Evolutionary conservation across 1,140 invertebrate species (phyloP).

Genomic region (Drosophila baimaii): DNA sequence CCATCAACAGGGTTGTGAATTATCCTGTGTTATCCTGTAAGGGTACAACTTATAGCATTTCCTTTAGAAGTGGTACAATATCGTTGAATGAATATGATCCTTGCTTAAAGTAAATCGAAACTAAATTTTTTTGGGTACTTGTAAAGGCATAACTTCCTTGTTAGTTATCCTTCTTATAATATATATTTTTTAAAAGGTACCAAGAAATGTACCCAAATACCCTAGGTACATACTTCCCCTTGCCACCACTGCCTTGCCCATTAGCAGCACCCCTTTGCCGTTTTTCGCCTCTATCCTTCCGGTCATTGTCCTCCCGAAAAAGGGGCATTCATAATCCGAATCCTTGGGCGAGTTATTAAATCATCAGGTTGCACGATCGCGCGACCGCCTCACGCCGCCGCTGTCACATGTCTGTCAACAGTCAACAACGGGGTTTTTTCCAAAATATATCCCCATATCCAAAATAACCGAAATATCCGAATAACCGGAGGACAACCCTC

Average conservation of each 20-base stretch:
- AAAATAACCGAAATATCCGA: constrained; percentile 9
- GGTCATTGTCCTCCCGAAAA: constrained; percentile 31
- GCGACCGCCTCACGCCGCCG: constrained; percentile 9
- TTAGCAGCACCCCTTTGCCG: constrained; percentile 4
- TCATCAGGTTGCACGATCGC: constrained; percentile 78
- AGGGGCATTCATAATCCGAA: constrained; percentile 52
- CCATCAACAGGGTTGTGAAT: constrained; percentile 1
- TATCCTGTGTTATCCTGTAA: constrained; percentile 15
- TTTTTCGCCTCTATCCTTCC: constrained; percentile 18
- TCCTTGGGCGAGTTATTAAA: constrained; percentile 67
- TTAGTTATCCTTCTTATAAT: neutral
- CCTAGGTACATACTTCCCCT: too few relatives aligned
- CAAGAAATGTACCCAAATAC: neutral
- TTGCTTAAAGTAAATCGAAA: neutral
- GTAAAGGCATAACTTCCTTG: neutral
- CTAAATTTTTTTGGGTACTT: too few relatives aligned
- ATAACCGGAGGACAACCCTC: constrained; percentile 9
- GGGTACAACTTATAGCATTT: neutral
- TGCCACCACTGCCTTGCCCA: constrained; percentile 1
- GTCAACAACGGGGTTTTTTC: constrained; percentile 26
- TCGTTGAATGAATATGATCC: neutral
- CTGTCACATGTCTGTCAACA: constrained; percentile 80
- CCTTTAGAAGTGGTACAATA: neutral
- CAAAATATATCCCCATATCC: constrained; percentile 47
- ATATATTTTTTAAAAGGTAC: neutral